phyloP scores from a whole-genome alignment of 2,888 invertebrate species.

The Apamea monoglypha region DNA sequence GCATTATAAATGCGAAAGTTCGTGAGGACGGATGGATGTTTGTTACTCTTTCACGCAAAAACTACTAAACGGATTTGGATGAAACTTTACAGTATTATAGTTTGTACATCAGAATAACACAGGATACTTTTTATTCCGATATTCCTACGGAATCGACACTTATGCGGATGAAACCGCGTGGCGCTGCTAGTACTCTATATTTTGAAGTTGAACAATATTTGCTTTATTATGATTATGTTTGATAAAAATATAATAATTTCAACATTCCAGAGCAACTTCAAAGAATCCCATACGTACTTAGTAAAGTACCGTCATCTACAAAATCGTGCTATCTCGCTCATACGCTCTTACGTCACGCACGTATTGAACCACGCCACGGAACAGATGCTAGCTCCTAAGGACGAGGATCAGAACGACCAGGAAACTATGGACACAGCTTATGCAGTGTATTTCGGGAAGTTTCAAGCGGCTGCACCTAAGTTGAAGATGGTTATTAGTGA shows the following conservation, averaged over 20 bases:
- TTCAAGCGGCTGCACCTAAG: slow-evolving; percentile 97
- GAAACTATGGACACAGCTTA: slow-evolving; percentile 92
- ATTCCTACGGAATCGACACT: too few species aligned
- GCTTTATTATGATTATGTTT: background rate
- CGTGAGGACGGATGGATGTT: too few species aligned
- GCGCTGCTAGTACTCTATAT: too few species aligned
- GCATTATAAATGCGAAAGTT: too few species aligned
- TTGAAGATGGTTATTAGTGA: slow-evolving; percentile 95
- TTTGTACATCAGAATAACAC: too few species aligned
- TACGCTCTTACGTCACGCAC: slow-evolving; percentile 94
- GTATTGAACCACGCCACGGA: slow-evolving; percentile 95
- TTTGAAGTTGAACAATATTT: background rate
- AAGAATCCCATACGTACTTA: slow-evolving; percentile 95
- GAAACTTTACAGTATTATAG: too few species aligned
- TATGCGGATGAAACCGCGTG: too few species aligned
- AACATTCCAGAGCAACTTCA: slow-evolving; percentile 93
- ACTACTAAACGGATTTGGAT: too few species aligned
- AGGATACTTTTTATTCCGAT: too few species aligned
- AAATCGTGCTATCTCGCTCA: slow-evolving; percentile 94
- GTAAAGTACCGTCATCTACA: slow-evolving; percentile 96
- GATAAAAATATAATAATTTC: background rate
- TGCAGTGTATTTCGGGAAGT: slow-evolving; percentile 98
- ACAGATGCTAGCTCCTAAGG: slow-evolving; percentile 90
- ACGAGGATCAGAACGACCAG: slow-evolving; percentile 76
- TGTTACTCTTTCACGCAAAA: too few species aligned